Evolutionary conservation across 2,888 invertebrate genomes (phyloP), one percentile per base, ranked within the genome.

Genomic region (Abrostola tripartita): DNA sequence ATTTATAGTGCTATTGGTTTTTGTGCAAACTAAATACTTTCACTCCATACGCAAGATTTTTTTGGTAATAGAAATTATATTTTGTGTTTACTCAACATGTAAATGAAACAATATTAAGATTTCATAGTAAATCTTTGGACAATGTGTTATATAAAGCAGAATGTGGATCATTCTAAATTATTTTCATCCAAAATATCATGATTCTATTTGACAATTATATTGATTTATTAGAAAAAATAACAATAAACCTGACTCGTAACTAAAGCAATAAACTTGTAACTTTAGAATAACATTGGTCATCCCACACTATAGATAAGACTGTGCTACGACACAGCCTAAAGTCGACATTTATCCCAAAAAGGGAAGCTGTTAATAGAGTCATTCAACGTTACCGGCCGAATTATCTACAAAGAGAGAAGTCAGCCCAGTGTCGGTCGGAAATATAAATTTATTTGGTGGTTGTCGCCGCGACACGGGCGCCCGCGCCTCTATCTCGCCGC

Each of bases 301-400:
- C 81, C 81, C 81, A 79, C 71, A 83, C 91, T 92, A 92, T 87
- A 88, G 80, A 92, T 92, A 88, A 81, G 84, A 76, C 73, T 71
- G 74, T 76, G 76, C 81, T 83, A 82, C 83, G 83, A 88, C 85
- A 86, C 85, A 82, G 81, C 82, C 88, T 85, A 90, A 92, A 91
- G 87, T 86, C 89, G 91, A 93, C 91, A 92, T 93, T 93, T 92
- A 93, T 93, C 91, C 92, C 86, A 91, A 93, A 93, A 94, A 92
- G 93, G 94, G 94, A 94, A 94, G 94, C 94, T 94, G 94, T 94
- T 94, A 94, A 94, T 94, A 94, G 94, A 94, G 94, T 89, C 94
- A 93, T 94, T 94, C 93, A 92, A 93, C 91, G 94, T 92, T 91
- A 94, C 93, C 92, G 93, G 88, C 87, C 89, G 92, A 93, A 93